These are phyloP conservation scores for Malurus melanocephalus DNA, from an alignment of 2,113 vertebrate genomes.

Conservation along the genomic window DNA sequence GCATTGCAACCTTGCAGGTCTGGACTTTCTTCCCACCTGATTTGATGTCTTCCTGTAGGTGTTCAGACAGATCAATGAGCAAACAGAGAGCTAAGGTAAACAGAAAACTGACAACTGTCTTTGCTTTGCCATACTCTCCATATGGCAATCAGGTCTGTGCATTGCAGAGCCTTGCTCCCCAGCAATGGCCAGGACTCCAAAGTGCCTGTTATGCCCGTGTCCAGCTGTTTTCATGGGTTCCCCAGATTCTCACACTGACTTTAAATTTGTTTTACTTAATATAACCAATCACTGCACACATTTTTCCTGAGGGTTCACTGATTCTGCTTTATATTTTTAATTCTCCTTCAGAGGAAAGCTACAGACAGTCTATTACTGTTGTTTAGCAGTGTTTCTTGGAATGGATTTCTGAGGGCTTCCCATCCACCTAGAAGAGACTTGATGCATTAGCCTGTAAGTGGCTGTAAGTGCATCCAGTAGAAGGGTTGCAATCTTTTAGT, in stretches of 20 bases:
- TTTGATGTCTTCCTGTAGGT: background rate
- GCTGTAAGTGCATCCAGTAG: background rate
- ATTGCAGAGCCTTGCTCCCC: background rate
- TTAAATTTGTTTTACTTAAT: background rate
- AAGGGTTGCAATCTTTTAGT: background rate
- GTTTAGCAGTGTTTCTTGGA: background rate
- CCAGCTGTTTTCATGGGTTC: background rate
- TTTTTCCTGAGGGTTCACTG: background rate
- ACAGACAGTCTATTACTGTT: background rate
- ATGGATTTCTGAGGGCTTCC: background rate
- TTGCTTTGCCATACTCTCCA: fast-evolving
- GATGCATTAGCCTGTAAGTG: background rate
- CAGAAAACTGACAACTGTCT: background rate
- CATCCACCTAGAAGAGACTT: background rate
- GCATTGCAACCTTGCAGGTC: background rate
- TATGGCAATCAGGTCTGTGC: background rate
- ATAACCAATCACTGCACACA: background rate
- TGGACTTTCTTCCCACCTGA: background rate
- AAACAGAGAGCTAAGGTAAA: background rate
- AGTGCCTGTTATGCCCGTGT: background rate
- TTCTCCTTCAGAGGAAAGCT: background rate
- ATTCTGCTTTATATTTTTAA: background rate
- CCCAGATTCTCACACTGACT: background rate
- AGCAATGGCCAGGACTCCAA: background rate
- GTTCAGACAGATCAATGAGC: background rate